Evolutionary conservation across 2,113 vertebrate genomes (phyloP), one percentile per base, ranked within the genome.

Genomic region (Stegostoma tigrinum): DNA sequence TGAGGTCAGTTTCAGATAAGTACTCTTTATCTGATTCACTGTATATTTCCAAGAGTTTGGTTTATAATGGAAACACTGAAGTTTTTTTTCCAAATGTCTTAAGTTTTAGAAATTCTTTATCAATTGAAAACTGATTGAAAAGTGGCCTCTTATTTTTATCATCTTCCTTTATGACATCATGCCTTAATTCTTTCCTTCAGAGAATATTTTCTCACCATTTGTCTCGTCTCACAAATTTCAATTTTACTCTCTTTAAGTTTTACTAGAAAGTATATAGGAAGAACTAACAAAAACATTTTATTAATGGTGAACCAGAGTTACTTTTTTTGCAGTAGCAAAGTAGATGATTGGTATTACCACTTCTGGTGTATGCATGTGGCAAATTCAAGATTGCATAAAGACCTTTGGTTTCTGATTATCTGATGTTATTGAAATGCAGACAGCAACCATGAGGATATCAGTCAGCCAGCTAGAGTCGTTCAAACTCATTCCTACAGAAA

Each of bases 401-500:
- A 45, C 95, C n/a, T 27, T 45, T 70, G 94, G 27, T 86, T 23
- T 94, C 27, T 80, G 66, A 85, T 68, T 42, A 21, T 48, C 68
- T 96, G 90, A 5, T 96, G 34, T 96, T 34, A 38, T 89, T 96
- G 83, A 15, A 10, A 96, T 55, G 87, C 97, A 99, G 99, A 99
- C 96, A 98, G 98, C 96, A 98, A 98, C 97, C 98, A 98, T 0
- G 98, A 98, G 3, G 99, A 99, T 80, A 97, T 99, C 96, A 97
- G 97, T 80, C 99, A 99, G 97, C 98, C 99, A 0, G 99, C 98
- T 0, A 97, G 99, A 96, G 99, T 98, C 45, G 98, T 99, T 97
- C 99, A 99, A 98, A 99, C 98, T 5, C 99, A 99, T 96, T 98
- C 99, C 0, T 99, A 99, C 95, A 98, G 98, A 96, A 98, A 98